Base-by-base conservation (phyloP, 2,888 invertebrate genomes). In the Polydrusus pterygomalis region DNA sequence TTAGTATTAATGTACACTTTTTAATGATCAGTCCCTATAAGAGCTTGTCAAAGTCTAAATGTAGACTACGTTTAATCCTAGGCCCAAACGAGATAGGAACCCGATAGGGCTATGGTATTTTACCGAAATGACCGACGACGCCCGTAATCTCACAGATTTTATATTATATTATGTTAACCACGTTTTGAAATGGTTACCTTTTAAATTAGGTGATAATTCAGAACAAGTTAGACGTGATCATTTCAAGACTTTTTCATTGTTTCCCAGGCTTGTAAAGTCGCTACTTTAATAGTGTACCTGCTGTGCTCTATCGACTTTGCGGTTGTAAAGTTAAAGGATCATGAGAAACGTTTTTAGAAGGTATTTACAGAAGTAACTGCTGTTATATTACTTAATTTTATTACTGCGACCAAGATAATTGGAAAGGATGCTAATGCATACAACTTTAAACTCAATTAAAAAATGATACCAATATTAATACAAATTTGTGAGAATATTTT, bases 121-220 rank as follows among this genome's bases (percentile, higher is more conserved):
- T 60, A 10, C 38, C 9, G 38, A 38, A 18, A n/a, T 60, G 38
- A 18, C 40, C 58, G 38, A 15, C 58, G 38, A 15, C 15, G 25
- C 25, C 25, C 5, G 25, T 13, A 20, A 13, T 60, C 10, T 15
- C 38, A 60, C 15, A 34, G 25, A 60, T 54, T 13, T 11, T 25
- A 25, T 30, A 20, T 30, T n/a, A 13, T n/a, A 15, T 30, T 54
- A 68, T 68, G 74, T 68, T 51, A 30, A 60, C 62, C 54, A 30
- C 69, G 63, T 75, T 58, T 75, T 40, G 43, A 56, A 64, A 70
- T 45, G 70, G 70, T 45, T 67, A 30, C 60, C 15, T 25, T 70
- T 75, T 60, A 65, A 75, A 75, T 75, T 75, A 71, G 75, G 75
- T 45, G 70, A 72, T 76, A 76, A 76, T 72, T 72, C 72, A 72